Evolutionary conservation across 1,140 invertebrate genomes (phyloP).

Genomic region (Tetraneura akinire): DNA sequence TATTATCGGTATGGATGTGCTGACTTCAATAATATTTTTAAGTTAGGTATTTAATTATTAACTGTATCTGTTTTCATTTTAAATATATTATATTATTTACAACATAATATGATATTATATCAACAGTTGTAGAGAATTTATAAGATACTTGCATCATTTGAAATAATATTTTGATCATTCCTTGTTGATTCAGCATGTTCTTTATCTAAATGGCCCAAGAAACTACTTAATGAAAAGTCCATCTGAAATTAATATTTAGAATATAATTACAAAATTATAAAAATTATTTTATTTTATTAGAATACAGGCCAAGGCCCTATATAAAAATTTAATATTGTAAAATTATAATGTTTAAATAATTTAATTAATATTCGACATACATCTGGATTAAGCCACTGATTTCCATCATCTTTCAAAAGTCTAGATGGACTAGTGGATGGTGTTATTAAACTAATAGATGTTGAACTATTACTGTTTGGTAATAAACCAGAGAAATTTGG

Average conservation of each 20-base stretch:
- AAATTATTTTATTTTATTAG: too few species aligned
- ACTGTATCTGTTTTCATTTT: too few species aligned
- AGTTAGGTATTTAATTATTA: too few species aligned
- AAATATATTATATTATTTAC: too few species aligned
- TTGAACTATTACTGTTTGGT: slow-evolving; percentile 11
- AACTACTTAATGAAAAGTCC: slow-evolving; percentile 79
- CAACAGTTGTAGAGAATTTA: too few species aligned
- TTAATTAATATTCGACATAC: slow-evolving; percentile 53
- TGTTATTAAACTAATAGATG: slow-evolving; percentile 21
- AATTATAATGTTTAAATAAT: background rate
- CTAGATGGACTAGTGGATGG: slow-evolving; percentile 70
- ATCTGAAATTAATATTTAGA: slow-evolving; percentile 60
- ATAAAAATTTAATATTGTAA: too few species aligned
- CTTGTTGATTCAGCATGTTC: slow-evolving; percentile 58
- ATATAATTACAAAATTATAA: too few species aligned
- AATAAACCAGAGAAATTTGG: slow-evolving; percentile 41
- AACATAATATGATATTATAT: too few species aligned
- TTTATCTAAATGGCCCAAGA: slow-evolving; percentile 76
- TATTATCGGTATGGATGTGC: too few species aligned
- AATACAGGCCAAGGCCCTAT: too few species aligned
- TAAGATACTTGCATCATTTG: slow-evolving; percentile 57
- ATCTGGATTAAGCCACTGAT: slow-evolving; percentile 75
- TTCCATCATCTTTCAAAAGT: slow-evolving; percentile 72
- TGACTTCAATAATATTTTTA: too few species aligned
- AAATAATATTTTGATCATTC: slow-evolving; percentile 41